phyloP scores from a whole-genome alignment of 2,113 vertebrate genomes.

The Eulemur macaco region DNA sequence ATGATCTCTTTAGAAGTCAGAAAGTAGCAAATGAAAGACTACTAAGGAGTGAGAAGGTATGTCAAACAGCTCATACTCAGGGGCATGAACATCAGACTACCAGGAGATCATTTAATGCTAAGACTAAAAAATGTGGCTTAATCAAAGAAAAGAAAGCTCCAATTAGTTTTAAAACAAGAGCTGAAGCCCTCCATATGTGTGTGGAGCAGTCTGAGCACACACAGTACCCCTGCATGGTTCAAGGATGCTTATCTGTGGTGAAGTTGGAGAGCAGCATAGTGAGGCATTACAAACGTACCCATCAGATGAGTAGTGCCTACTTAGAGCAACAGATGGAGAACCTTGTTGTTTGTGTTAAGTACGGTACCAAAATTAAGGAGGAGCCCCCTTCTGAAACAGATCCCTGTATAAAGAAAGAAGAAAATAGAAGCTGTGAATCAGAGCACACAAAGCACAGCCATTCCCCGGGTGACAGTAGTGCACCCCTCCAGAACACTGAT shows the following conservation, averaged over 20 bases:
- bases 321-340: slow-evolving; percentile 84
- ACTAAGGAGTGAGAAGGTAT: slow-evolving; percentile 74
- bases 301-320: slow-evolving; percentile 86
- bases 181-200: slow-evolving; percentile 97
- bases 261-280: slow-evolving; percentile 89
- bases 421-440: slow-evolving; percentile 44
- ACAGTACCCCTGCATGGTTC: slow-evolving; percentile 95
- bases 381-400: slow-evolving; percentile 72
- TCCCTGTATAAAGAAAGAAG: slow-evolving; percentile 74
- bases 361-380: slow-evolving; percentile 83
- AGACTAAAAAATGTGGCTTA: slow-evolving; percentile 77
- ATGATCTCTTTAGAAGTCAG: slow-evolving; percentile 84
- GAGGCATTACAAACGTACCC: slow-evolving; percentile 92
- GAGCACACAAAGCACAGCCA: slow-evolving; percentile 59
- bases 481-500: slow-evolving; percentile 53
- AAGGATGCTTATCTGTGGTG: slow-evolving; percentile 94
- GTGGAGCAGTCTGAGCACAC: slow-evolving; percentile 90
- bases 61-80: slow-evolving; percentile 46
- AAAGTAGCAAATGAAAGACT: slow-evolving; percentile 81
- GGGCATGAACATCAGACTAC: slow-evolving; percentile 74
- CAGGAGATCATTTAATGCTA: slow-evolving; percentile 77
- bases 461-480: slow-evolving; percentile 46
- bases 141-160: slow-evolving; percentile 84
- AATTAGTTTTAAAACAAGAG: slow-evolving; percentile 86
- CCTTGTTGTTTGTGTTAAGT: slow-evolving; percentile 88